These are phyloP conservation scores for Semaprochilodus insignis DNA, from an alignment of 2,797 vertebrate species.

Conservation along the genomic window DNA sequence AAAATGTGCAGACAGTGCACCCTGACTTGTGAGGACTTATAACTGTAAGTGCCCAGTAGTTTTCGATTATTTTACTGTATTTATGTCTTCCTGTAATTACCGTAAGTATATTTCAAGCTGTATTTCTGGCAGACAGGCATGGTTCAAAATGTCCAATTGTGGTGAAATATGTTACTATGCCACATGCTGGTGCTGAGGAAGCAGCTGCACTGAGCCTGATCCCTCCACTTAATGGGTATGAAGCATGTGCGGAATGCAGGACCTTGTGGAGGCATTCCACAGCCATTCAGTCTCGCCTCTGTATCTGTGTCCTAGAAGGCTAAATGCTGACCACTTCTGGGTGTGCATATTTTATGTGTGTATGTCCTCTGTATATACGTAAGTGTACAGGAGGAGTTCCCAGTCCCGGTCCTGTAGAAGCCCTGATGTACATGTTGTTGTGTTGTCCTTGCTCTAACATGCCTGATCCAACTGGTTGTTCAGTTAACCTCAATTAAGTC, in stretches of 20 bases:
- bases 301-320: conserved; percentile 32
- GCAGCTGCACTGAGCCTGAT: neutral
- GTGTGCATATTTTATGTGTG: conserved; percentile 29
- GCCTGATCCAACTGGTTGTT: neutral
- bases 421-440: neutral
- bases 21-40: too few species aligned
- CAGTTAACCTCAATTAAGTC: too few species aligned
- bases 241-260: conserved; percentile 63
- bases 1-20: too few species aligned
- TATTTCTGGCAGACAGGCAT: neutral
- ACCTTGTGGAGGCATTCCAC: conserved; percentile 42
- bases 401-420: neutral
- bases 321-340: conserved; percentile 12
- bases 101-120: neutral
- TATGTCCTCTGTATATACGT: conserved; percentile 11
- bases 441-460: neutral
- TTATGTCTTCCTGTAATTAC: neutral
- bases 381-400: neutral
- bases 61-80: neutral
- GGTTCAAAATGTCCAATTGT: neutral
- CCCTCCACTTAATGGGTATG: conserved; percentile 63
- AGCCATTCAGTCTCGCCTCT: conserved; percentile 34
- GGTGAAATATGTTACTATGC: neutral
- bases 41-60: too few species aligned
- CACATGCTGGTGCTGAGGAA: conserved; percentile 11